Evolutionary conservation across 2,888 invertebrate species (phyloP).

Genomic region (Lepetodrilus schrolli): DNA sequence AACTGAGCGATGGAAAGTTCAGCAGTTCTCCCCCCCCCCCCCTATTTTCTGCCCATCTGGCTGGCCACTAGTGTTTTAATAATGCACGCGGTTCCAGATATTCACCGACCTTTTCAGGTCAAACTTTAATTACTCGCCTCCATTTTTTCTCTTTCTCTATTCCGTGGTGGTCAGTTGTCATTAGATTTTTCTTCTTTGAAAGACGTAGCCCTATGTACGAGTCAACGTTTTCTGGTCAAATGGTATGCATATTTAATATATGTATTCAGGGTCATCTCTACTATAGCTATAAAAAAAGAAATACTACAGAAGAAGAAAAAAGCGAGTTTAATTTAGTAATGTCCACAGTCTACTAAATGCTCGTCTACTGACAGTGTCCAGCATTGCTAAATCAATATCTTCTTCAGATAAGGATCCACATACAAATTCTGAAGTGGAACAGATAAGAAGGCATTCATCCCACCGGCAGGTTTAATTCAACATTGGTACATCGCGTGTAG

Average conservation of each 20-base stretch:
- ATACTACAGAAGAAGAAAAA: too few species aligned
- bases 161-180: background rate
- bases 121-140: background rate
- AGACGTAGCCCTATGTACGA: background rate
- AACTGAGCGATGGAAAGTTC: conserved; percentile 7
- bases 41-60: background rate
- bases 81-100: background rate
- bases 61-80: background rate
- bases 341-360: background rate
- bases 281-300: too few species aligned
- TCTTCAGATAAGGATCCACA: background rate
- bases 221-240: too few species aligned
- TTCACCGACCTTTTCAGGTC: background rate
- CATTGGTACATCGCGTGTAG: background rate
- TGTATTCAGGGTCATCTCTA: too few species aligned
- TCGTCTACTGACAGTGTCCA: background rate
- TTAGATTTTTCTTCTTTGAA: background rate
- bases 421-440: conserved; percentile 9
- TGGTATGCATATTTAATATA: too few species aligned
- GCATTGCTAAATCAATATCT: background rate
- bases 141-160: too few species aligned
- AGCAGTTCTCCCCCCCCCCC: background rate
- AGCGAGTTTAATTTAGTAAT: conserved; percentile 15
- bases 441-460: background rate
- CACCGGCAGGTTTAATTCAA: background rate